Base-by-base conservation (phyloP, 2,113 vertebrate species). In the Gnathonemus longibarbis region DNA sequence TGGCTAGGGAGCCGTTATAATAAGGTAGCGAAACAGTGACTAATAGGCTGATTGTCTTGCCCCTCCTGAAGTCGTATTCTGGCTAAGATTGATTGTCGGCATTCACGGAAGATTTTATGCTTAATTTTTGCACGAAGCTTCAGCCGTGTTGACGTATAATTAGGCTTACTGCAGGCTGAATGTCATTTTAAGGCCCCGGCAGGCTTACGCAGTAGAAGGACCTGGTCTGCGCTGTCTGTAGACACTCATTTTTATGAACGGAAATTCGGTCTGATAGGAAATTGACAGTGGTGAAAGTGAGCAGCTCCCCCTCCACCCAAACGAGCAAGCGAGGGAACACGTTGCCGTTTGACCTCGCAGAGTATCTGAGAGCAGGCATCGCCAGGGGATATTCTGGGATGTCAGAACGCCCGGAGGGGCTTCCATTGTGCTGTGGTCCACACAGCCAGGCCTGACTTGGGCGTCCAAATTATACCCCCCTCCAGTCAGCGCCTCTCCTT, bases 381-480 rank as follows among this genome's bases (percentile, higher is more conserved):
- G 62, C 90, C 74, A 15, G 70, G 58, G 49, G 80, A 62, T 88
- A 88, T 86, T 89, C 90, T 50, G 58, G 66, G 27, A 89, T 88
- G 89, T 90, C 90, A 62, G 56, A 13, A 84, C 21, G 74, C 87
- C 89, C 90, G 39, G 90, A 90, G 91, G 89, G 56, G 50, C 48
- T 89, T 50, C 89, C 70, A 88, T 92, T 93, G 87, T 91, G 39
- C 90, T 87, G 84, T 88, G 92, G 89, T 93, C 90, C 88, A 85
- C 80, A 88, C 77, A 91, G 92, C 89, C 83, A 86, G 89, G 6
- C 52, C 45, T 89, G 89, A 46, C 58, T 85, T 58, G 74, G 88
- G 70, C 66, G 31, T 90, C 88, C 70, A 58, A 84, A 80, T 87
- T 31, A 88, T 53, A 87, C 89, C 90, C 90, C 66, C 80, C 77